phyloP scores from a whole-genome alignment of 2,888 invertebrate genomes.

The Sarcophaga subvicina region DNA sequence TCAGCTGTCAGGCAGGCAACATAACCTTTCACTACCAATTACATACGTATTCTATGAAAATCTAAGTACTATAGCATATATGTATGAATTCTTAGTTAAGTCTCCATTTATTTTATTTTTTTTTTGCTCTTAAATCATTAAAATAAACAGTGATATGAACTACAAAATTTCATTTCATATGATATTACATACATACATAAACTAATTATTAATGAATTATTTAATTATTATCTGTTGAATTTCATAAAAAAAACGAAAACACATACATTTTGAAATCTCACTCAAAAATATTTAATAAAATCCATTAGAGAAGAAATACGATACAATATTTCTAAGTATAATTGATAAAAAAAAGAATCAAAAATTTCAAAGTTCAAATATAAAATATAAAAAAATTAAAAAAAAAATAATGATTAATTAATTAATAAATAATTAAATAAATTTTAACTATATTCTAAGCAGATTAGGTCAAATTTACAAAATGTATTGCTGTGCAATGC shows the following conservation, averaged over 20 bases:
- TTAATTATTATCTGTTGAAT: no score
- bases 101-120: no score
- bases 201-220: neutral
- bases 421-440: neutral
- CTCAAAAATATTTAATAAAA: neutral
- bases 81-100: no score
- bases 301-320: neutral
- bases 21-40: no score
- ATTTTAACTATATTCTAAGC: neutral
- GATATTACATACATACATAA: neutral
- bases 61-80: no score
- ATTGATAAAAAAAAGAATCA: conserved; percentile 36
- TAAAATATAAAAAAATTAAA: conserved; percentile 26
- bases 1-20: no score
- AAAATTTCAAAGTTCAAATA: conserved; percentile 49
- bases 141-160: neutral
- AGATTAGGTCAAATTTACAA: conserved; percentile 51
- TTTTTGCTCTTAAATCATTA: no score
- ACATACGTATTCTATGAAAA: no score
- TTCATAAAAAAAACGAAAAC: no score
- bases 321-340: neutral
- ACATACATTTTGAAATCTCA: no score
- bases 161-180: neutral
- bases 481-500: conserved; percentile 62
- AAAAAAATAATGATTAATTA: neutral